Evolutionary conservation across 92 coral and sea anemone species (phyloP).

Genomic region (Muricea muricata): DNA sequence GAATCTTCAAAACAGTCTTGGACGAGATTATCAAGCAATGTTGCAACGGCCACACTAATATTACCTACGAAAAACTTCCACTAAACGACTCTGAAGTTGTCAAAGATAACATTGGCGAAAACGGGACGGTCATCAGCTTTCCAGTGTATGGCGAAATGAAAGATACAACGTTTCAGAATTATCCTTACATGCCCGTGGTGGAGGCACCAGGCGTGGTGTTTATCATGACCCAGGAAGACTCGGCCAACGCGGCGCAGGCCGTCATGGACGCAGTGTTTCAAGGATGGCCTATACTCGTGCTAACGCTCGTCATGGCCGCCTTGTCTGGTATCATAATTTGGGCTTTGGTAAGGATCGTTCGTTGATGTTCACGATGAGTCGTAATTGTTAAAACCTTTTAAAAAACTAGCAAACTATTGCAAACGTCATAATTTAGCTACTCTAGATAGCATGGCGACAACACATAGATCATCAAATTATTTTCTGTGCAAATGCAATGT

Average conservation of each 20-base stretch:
- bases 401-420: too few relatives aligned
- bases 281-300: slow-evolving; percentile 96
- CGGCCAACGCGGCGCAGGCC: slow-evolving; percentile 93
- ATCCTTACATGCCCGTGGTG: slow-evolving; percentile 92
- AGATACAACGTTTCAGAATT: slow-evolving; percentile 81
- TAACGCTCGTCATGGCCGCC: slow-evolving; percentile 97
- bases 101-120: slow-evolving; percentile 79
- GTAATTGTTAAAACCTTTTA: too few relatives aligned
- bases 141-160: slow-evolving; percentile 98
- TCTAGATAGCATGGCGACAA: too few relatives aligned
- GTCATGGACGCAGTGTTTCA: slow-evolving; percentile 99
- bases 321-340: slow-evolving; percentile 96
- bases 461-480: too few relatives aligned
- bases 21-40: background rate
- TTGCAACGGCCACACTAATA: slow-evolving; percentile 57
- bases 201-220: slow-evolving; percentile 99
- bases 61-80: slow-evolving; percentile 73
- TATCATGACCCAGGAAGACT: slow-evolving; percentile 87
- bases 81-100: slow-evolving; percentile 96
- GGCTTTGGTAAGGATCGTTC: slow-evolving; percentile 81
- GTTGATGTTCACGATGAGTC: background rate
- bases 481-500: too few relatives aligned
- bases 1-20: slow-evolving; percentile 76
- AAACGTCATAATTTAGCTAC: too few relatives aligned
- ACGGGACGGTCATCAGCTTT: slow-evolving; percentile 85